These are phyloP conservation scores for Myoxocephalus aenaeus DNA, from an alignment of 2,797 vertebrate species.

Conservation along the genomic window DNA sequence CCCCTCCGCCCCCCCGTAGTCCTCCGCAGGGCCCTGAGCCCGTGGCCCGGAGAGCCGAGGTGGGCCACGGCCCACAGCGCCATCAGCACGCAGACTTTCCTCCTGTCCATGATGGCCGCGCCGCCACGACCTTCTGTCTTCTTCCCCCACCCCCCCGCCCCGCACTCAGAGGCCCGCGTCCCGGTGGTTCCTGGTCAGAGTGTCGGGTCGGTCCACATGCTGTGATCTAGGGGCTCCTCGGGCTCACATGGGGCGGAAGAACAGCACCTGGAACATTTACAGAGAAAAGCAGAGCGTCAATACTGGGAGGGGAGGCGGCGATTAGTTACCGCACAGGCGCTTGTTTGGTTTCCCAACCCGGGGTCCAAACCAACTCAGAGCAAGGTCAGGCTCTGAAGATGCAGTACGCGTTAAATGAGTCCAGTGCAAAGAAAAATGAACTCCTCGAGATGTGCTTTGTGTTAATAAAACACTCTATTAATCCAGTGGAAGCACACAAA, in stretches of 20 bases:
- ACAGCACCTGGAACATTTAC: constrained; percentile 65
- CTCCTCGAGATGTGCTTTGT: not conserved
- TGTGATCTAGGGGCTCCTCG: constrained; percentile 50
- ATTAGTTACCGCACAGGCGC: constrained; percentile 43
- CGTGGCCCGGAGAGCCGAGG: constrained; percentile 60
- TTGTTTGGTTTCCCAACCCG: constrained; percentile 28
- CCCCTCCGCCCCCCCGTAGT: constrained; percentile 82
- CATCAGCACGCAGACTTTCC: constrained; percentile 69
- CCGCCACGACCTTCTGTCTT: constrained; percentile 36
- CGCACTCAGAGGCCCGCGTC: constrained; percentile 49
- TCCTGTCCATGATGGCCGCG: constrained; percentile 64
- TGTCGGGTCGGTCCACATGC: constrained; percentile 67
- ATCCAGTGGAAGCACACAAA: not conserved
- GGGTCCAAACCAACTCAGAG: not conserved
- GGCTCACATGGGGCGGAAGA: constrained; percentile 40
- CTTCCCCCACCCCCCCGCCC: not conserved
- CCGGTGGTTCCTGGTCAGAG: constrained; percentile 65
- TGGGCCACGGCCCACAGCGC: constrained; percentile 69
- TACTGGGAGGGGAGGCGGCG: constrained; percentile 41
- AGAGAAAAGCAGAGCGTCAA: constrained; percentile 56
- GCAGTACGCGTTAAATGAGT: constrained; percentile 16
- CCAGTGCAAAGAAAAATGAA: not conserved
- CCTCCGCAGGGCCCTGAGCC: constrained; percentile 83
- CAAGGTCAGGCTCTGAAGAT: constrained; percentile 4
- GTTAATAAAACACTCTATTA: not conserved